Base-by-base conservation (phyloP, 2,113 vertebrate species). In the Columbina picui region DNA sequence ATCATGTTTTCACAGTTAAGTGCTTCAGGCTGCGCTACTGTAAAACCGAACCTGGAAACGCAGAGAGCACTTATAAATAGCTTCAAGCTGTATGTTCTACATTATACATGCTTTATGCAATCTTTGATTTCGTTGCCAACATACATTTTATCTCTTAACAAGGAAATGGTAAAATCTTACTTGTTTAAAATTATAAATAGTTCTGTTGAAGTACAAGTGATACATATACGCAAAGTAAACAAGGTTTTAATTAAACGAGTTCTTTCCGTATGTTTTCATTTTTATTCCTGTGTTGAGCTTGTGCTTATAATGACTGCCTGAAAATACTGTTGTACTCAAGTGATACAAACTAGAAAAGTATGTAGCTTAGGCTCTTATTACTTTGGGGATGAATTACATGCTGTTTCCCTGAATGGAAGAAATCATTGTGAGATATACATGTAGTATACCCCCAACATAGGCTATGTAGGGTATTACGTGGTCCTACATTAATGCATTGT, bases 41-140 rank as follows among this genome's bases (percentile, higher is more conserved):
- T 74, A 76, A 92, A 88, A 32, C 23, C 2, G 0, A 84, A 92
- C 83, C 88, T 94, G 90, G 80, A 92, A 81, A 93, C 56, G 85
- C 43, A 71, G 83, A 67, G 60, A 92, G 83, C 79, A 45, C 90
- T 93, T 90, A 90, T 19, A 90, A 96, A 93, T 68, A 86, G 85
- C 85, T 91, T 45, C 69, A 77, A 94, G 93, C 93, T 94, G 55
- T 78, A 81, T 90, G 86, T 87, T 94, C 94, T 81, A 23, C 65
- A 84, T 95, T 78, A 56, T 34, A 90, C 65, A 80, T 89, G 56
- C 84, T 94, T 94, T 71, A 10, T 84, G 61, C 74, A 70, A 23
- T 55, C 89, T 84, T 73, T 56, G 64, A 39, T 70, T 92, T 71
- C 84, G 56, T 78, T 45, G 5, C 81, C 52, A 94, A 82, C 52